These are phyloP conservation scores for Palythoa caribaeorum DNA, from an alignment of 92 coral and sea anemone genomes.

Conservation along the genomic window DNA sequence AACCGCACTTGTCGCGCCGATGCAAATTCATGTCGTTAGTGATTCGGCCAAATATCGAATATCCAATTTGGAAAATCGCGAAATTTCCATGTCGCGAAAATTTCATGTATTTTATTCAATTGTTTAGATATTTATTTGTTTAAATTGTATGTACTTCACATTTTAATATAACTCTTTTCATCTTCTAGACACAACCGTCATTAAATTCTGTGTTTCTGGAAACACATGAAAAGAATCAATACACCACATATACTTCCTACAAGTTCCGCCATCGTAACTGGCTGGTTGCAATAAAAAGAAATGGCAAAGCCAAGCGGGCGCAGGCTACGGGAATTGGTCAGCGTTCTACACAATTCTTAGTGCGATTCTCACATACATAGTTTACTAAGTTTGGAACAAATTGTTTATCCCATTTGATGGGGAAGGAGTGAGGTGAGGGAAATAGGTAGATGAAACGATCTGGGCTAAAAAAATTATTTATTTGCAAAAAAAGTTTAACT, in stretches of 20 bases:
- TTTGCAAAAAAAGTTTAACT: neutral
- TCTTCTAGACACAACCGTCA: slow-evolving; percentile 69
- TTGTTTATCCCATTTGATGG: neutral
- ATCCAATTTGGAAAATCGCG: too few relatives aligned
- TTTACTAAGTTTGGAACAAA: neutral
- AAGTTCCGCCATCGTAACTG: slow-evolving; percentile 61
- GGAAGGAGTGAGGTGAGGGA: neutral
- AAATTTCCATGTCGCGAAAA: too few relatives aligned
- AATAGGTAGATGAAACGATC: neutral
- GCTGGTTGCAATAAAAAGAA: slow-evolving; percentile 82
- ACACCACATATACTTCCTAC: slow-evolving; percentile 77
- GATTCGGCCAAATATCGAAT: too few relatives aligned
- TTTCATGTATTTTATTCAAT: neutral
- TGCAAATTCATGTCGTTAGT: too few relatives aligned
- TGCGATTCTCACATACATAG: neutral
- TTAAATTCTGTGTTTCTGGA: slow-evolving; percentile 79
- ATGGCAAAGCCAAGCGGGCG: slow-evolving; percentile 82
- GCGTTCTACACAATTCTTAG: slow-evolving; percentile 85
- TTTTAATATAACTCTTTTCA: neutral
- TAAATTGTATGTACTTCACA: neutral
- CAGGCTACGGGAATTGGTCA: slow-evolving; percentile 73
- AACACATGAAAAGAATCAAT: slow-evolving; percentile 64
- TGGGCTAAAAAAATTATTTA: neutral
- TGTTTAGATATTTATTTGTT: neutral
- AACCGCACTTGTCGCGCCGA: too few relatives aligned